Percentiles rank a stretch among this genome's conserved stretches.
These are phyloP conservation scores for Heteractis magnifica DNA, from an alignment of 92 coral and sea anemone genomes.

Conservation along the genomic window DNA sequence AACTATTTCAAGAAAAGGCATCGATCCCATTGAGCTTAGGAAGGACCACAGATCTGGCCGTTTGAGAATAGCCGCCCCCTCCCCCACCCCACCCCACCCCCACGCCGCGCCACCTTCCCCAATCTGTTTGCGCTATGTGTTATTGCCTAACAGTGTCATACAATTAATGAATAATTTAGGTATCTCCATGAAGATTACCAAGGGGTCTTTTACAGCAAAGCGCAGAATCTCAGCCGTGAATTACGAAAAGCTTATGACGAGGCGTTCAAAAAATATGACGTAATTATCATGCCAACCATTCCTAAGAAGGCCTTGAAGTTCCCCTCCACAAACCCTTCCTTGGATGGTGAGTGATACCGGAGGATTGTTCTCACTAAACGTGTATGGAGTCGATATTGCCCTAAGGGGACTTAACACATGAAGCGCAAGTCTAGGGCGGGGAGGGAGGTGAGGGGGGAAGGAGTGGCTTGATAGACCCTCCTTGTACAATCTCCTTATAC, in stretches of 20 bases:
- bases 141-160: not conserved
- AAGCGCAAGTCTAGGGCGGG: too few species aligned
- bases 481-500: too few species aligned
- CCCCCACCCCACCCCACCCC: not conserved
- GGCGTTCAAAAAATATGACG: slow-evolving; percentile 38
- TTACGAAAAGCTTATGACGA: slow-evolving; percentile 52
- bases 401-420: too few species aligned
- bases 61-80: too few species aligned
- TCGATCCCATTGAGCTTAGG: too few species aligned
- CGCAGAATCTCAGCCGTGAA: slow-evolving; percentile 62
- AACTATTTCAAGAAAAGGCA: too few species aligned
- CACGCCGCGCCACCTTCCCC: not conserved
- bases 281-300: slow-evolving; percentile 29
- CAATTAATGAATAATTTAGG: not conserved
- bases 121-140: slow-evolving; percentile 2
- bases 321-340: slow-evolving; percentile 33
- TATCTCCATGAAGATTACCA: slow-evolving; percentile 45
- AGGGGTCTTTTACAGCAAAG: slow-evolving; percentile 53
- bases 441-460: too few species aligned
- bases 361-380: too few species aligned
- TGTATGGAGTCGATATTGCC: too few species aligned
- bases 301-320: slow-evolving; percentile 50
- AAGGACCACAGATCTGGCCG: too few species aligned
- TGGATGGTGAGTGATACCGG: slow-evolving; percentile 23
- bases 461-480: too few species aligned